phyloP scores from a whole-genome alignment of 1,140 invertebrate species.

The Cydia amplana region DNA sequence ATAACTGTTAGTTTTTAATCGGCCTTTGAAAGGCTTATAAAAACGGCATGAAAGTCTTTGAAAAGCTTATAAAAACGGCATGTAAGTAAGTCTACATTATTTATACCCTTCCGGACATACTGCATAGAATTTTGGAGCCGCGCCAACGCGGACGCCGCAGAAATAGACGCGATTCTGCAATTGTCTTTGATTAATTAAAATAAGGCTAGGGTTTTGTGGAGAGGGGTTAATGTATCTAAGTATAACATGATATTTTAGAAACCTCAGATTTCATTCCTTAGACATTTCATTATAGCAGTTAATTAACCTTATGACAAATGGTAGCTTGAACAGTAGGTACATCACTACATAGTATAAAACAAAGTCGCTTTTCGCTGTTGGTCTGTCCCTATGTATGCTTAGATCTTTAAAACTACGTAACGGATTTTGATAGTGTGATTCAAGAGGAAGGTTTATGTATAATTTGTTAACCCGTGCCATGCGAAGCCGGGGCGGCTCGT shows the following conservation, averaged over 20 bases:
- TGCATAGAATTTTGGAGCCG: conserved; percentile 52
- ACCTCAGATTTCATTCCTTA: neutral
- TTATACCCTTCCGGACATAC: conserved; percentile 52
- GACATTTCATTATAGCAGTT: too few species aligned
- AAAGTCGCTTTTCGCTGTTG: too few species aligned
- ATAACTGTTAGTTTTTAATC: neutral
- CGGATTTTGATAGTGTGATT: too few species aligned
- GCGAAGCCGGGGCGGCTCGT: too few species aligned
- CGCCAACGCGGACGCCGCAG: conserved; percentile 52
- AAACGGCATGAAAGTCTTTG: conserved; percentile 45
- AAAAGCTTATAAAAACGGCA: conserved; percentile 35
- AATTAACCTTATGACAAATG: too few species aligned
- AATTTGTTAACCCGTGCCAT: too few species aligned
- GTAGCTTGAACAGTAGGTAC: too few species aligned
- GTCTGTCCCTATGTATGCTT: too few species aligned
- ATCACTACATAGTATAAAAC: too few species aligned
- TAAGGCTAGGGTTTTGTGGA: conserved; percentile 46
- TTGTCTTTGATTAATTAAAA: conserved; percentile 37
- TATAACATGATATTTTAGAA: neutral
- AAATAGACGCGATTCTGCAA: conserved; percentile 23
- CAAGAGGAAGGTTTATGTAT: too few species aligned
- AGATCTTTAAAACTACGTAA: too few species aligned
- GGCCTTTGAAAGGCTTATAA: neutral
- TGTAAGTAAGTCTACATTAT: conserved; percentile 52
- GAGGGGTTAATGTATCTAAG: neutral